Percentiles rank a stretch among this genome's conserved stretches.
These are phyloP conservation scores for Dendroctonus ponderosae DNA, from an alignment of 1,140 invertebrate genomes.

Conservation along the genomic window DNA sequence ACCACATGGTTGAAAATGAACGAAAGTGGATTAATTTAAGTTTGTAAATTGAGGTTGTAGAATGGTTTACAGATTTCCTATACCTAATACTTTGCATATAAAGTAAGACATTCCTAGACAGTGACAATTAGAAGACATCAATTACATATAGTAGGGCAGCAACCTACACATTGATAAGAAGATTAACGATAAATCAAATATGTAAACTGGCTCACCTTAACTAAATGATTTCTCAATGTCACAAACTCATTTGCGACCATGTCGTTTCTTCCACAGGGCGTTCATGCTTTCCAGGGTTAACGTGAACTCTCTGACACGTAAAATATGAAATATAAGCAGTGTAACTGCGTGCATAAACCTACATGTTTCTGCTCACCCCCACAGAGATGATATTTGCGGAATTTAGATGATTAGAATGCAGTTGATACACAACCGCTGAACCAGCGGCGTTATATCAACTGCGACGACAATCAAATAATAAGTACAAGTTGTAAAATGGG, in stretches of 20 bases:
- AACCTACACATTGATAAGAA: not conserved
- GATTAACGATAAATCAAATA: not conserved
- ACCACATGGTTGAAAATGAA: too few species aligned
- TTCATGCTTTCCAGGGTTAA: not conserved
- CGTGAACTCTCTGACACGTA: conserved; percentile 22
- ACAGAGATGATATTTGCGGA: not conserved
- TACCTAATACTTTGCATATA: not conserved
- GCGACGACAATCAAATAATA: not conserved
- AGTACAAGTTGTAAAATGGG: conserved; percentile 8
- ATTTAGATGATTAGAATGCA: not conserved
- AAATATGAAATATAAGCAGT: conserved; percentile 23
- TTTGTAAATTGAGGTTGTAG: too few species aligned
- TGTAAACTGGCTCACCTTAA: not conserved
- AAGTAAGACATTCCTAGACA: not conserved
- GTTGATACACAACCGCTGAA: not conserved
- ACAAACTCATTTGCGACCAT: not conserved
- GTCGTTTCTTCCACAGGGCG: not conserved
- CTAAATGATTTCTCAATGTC: not conserved
- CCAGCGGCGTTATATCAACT: too few species aligned
- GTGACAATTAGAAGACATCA: not conserved
- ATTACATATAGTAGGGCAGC: not conserved
- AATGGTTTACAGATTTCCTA: too few species aligned
- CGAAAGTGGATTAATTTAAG: too few species aligned
- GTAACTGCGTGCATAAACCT: conserved; percentile 9
- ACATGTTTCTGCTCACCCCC: conserved; percentile 5